Base-by-base conservation (phyloP, 2,888 invertebrate species). In the Priapulus caudatus region DNA sequence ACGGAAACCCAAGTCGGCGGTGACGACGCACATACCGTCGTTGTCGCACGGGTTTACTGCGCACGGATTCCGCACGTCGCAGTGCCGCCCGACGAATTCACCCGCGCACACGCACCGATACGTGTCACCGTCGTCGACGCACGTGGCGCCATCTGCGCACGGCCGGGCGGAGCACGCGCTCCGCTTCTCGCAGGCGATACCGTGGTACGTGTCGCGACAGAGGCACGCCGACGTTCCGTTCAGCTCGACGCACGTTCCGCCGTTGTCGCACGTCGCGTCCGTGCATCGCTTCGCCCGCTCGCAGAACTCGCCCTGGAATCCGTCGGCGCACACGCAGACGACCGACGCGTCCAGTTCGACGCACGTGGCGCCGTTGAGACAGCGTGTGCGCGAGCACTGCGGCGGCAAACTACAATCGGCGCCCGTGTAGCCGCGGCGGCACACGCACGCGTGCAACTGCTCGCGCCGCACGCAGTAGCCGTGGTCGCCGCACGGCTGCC, bases 161-260 rank as follows among this genome's bases (percentile, higher is more conserved):
- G 33, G 33, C n/a, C 5, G n/a, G n/a, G 5, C n/a, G 52, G 77
- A 78, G 0, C 79, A 78, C 4, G 74, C 49, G 10, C 52, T 21
- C 1, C 22, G 44, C 43, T 57, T 77, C 0, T 81, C 78, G 65
- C 86, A 86, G 2, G 83, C 75, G 5, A 83, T 81, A 0, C 86
- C 85, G 65, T 79, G 84, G 83, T 83, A 84, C n/a, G 81, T 82
- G 61, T 82, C 83, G 64, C 81, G 81, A 66, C 86, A 86, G 53
- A 84, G 77, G 69, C 86, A 86, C 53, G 84, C 84, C 61, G 69
- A 83, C 83, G 81, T 81, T 64, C 86, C 88, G 21, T 86, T 86
- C 53, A 87, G 84, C 24, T 86, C 87, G 58, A 87, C 85, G 33
- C 33, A 33, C n/a, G 33, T 33, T 10, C 10, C 33, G n/a, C n/a